A percentile compares a stretch with the other conserved stretches of the same genome.
These are phyloP conservation scores for Theocolax elegans DNA, from an alignment of 1,140 invertebrate genomes.

Conservation along the genomic window DNA sequence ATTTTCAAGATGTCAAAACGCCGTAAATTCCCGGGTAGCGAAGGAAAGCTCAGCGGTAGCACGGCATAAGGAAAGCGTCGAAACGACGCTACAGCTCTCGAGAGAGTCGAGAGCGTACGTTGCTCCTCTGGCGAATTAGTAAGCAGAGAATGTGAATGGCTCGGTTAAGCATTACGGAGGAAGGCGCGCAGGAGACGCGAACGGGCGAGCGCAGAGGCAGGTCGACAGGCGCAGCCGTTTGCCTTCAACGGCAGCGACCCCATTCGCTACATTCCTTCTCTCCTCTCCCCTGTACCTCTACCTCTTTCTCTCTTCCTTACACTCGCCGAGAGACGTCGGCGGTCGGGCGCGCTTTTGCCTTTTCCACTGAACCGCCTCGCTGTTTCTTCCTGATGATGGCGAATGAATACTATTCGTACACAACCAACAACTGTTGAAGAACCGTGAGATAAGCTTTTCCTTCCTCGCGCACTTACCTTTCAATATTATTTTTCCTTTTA, in stretches of 20 bases:
- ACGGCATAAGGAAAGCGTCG: conserved; percentile 25
- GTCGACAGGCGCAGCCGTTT: conserved; percentile 56
- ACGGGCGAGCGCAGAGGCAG: neutral
- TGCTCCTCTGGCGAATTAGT: conserved; percentile 49
- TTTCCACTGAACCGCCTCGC: neutral
- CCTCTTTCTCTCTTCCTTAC: neutral
- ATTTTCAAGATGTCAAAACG: neutral
- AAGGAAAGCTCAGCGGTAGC: too few species aligned
- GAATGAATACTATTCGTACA: neutral
- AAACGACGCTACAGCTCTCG: neutral
- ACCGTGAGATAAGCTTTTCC: too few species aligned
- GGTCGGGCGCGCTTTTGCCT: neutral
- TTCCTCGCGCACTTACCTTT: too few species aligned
- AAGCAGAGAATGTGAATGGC: conserved; percentile 58
- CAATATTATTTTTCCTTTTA: too few species aligned
- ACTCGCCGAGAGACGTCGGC: neutral
- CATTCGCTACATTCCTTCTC: conserved; percentile 63
- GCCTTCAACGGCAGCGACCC: conserved; percentile 65
- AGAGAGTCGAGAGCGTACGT: neutral
- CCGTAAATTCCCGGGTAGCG: conserved; percentile 7
- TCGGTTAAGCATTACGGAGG: conserved; percentile 40
- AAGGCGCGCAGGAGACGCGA: conserved; percentile 3
- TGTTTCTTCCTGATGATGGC: conserved; percentile 1
- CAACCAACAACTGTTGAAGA: too few species aligned
- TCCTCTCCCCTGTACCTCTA: conserved; percentile 39